Conservation (phyloP, 2,888 invertebrate species). For the Bruchidius siliquastri region DNA sequence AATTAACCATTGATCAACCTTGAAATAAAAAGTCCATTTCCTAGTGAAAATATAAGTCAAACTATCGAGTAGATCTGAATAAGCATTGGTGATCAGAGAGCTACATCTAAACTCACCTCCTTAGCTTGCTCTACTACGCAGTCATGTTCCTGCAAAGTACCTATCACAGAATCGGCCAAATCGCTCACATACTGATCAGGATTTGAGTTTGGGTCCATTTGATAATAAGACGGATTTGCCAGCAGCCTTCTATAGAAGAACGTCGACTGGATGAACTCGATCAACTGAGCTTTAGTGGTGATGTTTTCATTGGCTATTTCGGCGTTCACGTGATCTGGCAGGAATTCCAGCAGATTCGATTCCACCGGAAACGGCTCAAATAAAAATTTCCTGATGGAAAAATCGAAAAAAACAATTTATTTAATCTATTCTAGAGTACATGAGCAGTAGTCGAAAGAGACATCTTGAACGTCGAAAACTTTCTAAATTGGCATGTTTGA, state of each 20-base stretch:
- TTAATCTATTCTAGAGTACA: too few species aligned
- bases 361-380: constrained; percentile 99
- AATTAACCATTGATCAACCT: too few species aligned
- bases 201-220: constrained; percentile 55
- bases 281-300: constrained; percentile 82
- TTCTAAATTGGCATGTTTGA: too few species aligned
- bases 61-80: too few species aligned
- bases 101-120: constrained; percentile 57
- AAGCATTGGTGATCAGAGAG: too few species aligned
- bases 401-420: background rate
- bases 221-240: constrained; percentile 90
- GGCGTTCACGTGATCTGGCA: constrained; percentile 96
- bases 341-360: constrained; percentile 82
- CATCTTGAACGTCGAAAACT: too few species aligned
- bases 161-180: constrained; percentile 74
- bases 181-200: constrained; percentile 62
- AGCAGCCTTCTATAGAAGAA: constrained; percentile 92
- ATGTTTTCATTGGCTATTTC: constrained; percentile 95
- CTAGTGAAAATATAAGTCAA: too few species aligned
- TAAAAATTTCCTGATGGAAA: constrained; percentile 76
- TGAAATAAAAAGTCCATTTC: too few species aligned
- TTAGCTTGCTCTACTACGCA: constrained; percentile 69
- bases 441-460: background rate
- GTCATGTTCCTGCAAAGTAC: constrained; percentile 66
- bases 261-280: constrained; percentile 98